A percentile compares a stretch with the other conserved stretches of the same genome.
These are phyloP conservation scores for Allygus modestus DNA, from an alignment of 2,888 invertebrate species.

Conservation along the genomic window DNA sequence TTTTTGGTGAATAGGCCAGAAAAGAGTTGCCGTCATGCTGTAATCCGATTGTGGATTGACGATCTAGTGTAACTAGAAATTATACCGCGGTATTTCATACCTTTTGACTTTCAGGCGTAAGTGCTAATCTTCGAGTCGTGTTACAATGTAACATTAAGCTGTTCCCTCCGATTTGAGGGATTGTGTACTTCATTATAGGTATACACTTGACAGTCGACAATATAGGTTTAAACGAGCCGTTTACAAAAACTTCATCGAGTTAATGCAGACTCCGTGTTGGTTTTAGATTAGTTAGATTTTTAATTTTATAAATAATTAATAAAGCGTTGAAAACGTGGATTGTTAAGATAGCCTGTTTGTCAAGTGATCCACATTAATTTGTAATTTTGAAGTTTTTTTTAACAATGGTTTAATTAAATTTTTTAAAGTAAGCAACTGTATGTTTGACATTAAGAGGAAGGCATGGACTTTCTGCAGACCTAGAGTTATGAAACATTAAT, in stretches of 20 bases:
- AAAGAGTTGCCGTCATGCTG: background rate
- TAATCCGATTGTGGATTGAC: slow-evolving; percentile 6
- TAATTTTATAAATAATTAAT: slow-evolving; percentile 19
- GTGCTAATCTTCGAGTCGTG: slow-evolving; percentile 19
- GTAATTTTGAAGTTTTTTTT: background rate
- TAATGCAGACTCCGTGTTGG: background rate
- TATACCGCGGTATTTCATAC: slow-evolving; percentile 23
- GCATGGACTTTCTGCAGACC: background rate
- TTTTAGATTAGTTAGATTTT: background rate
- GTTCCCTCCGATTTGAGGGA: slow-evolving; percentile 48
- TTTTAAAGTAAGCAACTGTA: background rate
- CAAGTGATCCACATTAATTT: background rate
- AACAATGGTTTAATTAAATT: background rate
- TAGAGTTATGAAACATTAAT: background rate
- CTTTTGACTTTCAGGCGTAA: slow-evolving; percentile 8
- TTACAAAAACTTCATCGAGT: background rate
- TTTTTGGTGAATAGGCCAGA: slow-evolving; percentile 41
- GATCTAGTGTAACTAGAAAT: slow-evolving; percentile 30
- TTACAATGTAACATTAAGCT: slow-evolving; percentile 50
- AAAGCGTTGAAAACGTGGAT: background rate
- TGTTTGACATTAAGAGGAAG: background rate
- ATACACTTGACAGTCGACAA: slow-evolving; percentile 33
- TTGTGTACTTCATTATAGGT: slow-evolving; percentile 25
- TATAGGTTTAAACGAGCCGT: slow-evolving; percentile 24
- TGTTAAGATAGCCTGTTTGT: background rate